Evolutionary conservation across 2,113 vertebrate genomes (phyloP).

Genomic region (Tringa solitaria): DNA sequence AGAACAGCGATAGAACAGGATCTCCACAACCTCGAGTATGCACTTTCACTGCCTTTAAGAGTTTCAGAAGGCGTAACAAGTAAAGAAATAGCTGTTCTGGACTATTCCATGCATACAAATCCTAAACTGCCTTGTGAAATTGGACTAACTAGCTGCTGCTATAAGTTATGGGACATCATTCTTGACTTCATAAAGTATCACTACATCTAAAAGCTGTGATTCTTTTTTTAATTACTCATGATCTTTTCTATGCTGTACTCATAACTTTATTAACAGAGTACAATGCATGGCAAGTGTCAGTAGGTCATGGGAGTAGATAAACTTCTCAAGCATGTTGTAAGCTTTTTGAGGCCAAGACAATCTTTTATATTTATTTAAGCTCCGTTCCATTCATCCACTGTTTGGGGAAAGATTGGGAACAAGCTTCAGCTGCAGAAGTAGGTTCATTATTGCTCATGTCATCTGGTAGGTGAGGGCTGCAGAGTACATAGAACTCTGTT

Average conservation of each 20-base stretch:
- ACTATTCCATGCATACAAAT: not conserved
- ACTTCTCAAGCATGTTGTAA: not conserved
- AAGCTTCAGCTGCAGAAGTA: not conserved
- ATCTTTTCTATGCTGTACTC: not conserved
- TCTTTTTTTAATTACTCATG: not conserved
- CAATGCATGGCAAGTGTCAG: not conserved
- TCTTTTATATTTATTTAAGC: not conserved
- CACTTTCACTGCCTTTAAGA: not conserved
- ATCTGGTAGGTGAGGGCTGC: not conserved
- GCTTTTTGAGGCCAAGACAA: not conserved
- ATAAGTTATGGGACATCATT: not conserved
- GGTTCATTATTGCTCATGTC: not conserved
- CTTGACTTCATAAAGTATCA: not conserved
- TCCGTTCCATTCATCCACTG: not conserved
- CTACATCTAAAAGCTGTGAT: not conserved
- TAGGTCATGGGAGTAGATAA: not conserved
- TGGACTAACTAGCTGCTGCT: not conserved
- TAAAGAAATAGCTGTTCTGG: not conserved
- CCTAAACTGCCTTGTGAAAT: not conserved
- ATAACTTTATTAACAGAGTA: not conserved
- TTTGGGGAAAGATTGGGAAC: not conserved
- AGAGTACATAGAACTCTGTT: not conserved
- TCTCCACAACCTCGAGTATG: fast-evolving
- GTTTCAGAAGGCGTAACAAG: not conserved
- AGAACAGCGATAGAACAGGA: fast-evolving